A percentile compares a stretch with the other conserved stretches of the same genome.
Conservation (phyloP, 2,113 vertebrate species). For the Machaerirhynchus nigripectus region DNA sequence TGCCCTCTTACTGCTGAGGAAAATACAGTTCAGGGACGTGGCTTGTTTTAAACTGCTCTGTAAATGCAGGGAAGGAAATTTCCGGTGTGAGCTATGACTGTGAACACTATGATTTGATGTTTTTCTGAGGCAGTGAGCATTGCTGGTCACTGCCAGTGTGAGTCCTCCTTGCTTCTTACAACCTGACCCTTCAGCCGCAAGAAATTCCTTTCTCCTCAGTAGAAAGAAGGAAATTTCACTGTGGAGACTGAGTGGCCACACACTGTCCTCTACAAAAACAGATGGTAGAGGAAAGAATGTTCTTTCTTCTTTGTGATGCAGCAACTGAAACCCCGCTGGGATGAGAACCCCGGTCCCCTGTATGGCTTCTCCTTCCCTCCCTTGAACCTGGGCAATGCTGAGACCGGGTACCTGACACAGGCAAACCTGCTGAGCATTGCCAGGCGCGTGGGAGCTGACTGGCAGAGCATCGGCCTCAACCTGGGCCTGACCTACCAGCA, state of each 20-base stretch:
- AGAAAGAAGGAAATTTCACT: background rate
- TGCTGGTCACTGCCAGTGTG: background rate
- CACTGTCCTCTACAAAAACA: background rate
- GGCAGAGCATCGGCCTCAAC: conserved; percentile 86
- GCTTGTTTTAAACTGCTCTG: background rate
- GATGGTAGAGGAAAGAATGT: background rate
- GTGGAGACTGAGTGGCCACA: background rate
- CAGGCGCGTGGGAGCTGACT: conserved; percentile 84
- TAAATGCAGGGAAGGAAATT: background rate
- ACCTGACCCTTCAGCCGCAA: background rate
- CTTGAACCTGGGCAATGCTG: conserved; percentile 88
- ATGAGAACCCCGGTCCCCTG: background rate
- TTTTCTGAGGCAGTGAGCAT: background rate
- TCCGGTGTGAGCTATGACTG: background rate
- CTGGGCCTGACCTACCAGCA: conserved; percentile 84
- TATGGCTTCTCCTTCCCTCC: conserved; percentile 69
- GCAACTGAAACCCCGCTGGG: conserved; percentile 51
- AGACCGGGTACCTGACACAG: conserved; percentile 93
- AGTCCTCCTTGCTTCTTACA: background rate
- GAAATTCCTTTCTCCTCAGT: background rate
- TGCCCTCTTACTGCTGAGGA: background rate
- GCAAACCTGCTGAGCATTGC: conserved; percentile 89
- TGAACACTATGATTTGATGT: background rate
- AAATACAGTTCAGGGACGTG: background rate
- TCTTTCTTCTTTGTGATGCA: conserved; percentile 1